Evolutionary conservation across 92 coral and sea anemone genomes (phyloP).

Genomic region (Epizoanthus stellaris): DNA sequence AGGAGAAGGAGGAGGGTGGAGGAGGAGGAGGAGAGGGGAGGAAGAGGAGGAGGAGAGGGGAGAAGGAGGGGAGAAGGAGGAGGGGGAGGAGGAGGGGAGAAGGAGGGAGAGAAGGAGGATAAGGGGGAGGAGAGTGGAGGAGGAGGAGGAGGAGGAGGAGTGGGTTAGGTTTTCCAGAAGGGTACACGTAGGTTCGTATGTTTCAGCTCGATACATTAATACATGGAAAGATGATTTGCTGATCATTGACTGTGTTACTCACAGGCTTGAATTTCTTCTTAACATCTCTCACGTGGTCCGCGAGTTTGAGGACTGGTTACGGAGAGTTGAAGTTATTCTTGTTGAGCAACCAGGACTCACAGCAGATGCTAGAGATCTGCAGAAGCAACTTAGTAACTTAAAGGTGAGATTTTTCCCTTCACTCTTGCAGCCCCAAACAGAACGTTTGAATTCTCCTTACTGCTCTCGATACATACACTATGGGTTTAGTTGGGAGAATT

Average conservation of each 20-base stretch:
- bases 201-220: neutral
- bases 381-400: constrained; percentile 73
- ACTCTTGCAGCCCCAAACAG: neutral
- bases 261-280: constrained; percentile 83
- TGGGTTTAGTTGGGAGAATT: neutral
- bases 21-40: no score
- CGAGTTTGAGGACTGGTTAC: constrained; percentile 84
- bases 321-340: constrained; percentile 81
- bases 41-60: no score
- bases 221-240: no score
- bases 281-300: constrained; percentile 72
- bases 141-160: constrained; percentile 58
- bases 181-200: constrained; percentile 71
- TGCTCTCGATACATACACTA: no score
- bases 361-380: constrained; percentile 73
- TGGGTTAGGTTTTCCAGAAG: constrained; percentile 45
- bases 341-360: constrained; percentile 95
- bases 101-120: no score
- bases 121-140: no score
- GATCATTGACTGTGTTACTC: neutral
- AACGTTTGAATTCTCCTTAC: no score
- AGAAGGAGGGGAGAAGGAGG: no score
- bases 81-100: no score
- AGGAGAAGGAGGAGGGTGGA: no score
- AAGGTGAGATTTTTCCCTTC: constrained; percentile 42